These are phyloP conservation scores for Drosophila bocqueti DNA, from an alignment of 1,140 invertebrate genomes.

Conservation along the genomic window DNA sequence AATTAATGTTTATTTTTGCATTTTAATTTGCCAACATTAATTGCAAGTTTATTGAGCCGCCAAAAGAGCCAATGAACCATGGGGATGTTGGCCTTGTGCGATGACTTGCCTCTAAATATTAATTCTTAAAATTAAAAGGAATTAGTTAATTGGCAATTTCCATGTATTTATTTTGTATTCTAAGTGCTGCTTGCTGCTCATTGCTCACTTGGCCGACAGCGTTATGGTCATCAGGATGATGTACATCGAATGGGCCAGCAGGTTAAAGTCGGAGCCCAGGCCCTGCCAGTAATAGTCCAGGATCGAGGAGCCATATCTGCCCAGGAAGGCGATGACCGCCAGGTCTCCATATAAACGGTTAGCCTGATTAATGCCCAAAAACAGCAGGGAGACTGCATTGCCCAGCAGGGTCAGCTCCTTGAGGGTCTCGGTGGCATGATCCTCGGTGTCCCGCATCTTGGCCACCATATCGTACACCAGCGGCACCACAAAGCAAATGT, in stretches of 20 bases:
- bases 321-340: slow-evolving; percentile 63
- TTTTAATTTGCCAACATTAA: slow-evolving; percentile 84
- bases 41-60: slow-evolving; percentile 81
- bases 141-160: background rate
- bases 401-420: slow-evolving; percentile 76
- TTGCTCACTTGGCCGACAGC: slow-evolving; percentile 46
- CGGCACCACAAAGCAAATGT: slow-evolving; percentile 70
- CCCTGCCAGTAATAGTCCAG: slow-evolving; percentile 67
- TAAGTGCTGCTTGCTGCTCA: background rate
- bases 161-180: background rate
- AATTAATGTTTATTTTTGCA: slow-evolving; percentile 84
- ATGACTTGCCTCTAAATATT: background rate
- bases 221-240: slow-evolving; percentile 65
- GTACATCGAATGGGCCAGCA: slow-evolving; percentile 61
- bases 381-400: slow-evolving; percentile 73
- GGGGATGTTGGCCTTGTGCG: slow-evolving; percentile 59
- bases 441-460: slow-evolving; percentile 58
- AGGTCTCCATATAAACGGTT: slow-evolving; percentile 64
- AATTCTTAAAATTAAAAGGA: background rate
- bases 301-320: slow-evolving; percentile 62
- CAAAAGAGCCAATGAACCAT: slow-evolving; percentile 68
- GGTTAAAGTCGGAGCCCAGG: slow-evolving; percentile 47
- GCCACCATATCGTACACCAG: slow-evolving; percentile 62
- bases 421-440: slow-evolving; percentile 56
- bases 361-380: slow-evolving; percentile 70